phyloP scores from a whole-genome alignment of 2,888 invertebrate species.

The Drosophila paucipuncta region DNA sequence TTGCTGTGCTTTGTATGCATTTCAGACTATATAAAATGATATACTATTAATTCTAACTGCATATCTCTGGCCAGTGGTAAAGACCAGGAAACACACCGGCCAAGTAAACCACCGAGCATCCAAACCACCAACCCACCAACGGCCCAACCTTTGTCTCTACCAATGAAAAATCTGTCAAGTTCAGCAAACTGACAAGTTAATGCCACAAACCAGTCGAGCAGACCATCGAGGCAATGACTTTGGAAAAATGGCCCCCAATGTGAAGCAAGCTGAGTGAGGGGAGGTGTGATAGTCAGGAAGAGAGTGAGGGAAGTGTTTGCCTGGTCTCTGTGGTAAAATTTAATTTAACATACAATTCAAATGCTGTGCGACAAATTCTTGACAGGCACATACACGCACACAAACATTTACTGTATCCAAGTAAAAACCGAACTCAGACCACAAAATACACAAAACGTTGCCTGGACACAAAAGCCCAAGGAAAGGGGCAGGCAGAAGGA shows the following conservation, averaged over 20 bases:
- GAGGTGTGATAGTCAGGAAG: background rate
- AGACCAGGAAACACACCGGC: slow-evolving; percentile 26
- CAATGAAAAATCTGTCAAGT: slow-evolving; percentile 77
- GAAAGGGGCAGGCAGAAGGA: slow-evolving; percentile 9
- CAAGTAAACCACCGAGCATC: slow-evolving; percentile 27
- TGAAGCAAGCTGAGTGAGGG: background rate
- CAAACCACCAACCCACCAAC: slow-evolving; percentile 16
- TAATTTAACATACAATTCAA: slow-evolving; percentile 80
- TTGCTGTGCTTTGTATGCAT: slow-evolving; percentile 23
- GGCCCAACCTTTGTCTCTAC: slow-evolving; percentile 25
- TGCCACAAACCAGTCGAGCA: slow-evolving; percentile 55
- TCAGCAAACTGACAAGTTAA: slow-evolving; percentile 77
- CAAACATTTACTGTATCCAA: slow-evolving; percentile 31
- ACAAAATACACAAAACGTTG: slow-evolving; percentile 74
- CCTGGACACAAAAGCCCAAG: slow-evolving; percentile 61
- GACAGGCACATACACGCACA: slow-evolving; percentile 18
- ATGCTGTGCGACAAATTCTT: slow-evolving; percentile 65
- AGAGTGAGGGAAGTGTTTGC: slow-evolving; percentile 16
- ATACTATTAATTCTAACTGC: slow-evolving; percentile 45
- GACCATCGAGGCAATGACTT: slow-evolving; percentile 47
- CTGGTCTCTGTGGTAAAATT: slow-evolving; percentile 79
- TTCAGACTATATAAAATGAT: slow-evolving; percentile 39
- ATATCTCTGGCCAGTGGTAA: slow-evolving; percentile 32
- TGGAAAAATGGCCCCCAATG: slow-evolving; percentile 29
- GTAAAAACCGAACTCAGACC: slow-evolving; percentile 59